Base-by-base conservation (phyloP, 1,140 invertebrate genomes). In the Hycleus phaleratus region DNA sequence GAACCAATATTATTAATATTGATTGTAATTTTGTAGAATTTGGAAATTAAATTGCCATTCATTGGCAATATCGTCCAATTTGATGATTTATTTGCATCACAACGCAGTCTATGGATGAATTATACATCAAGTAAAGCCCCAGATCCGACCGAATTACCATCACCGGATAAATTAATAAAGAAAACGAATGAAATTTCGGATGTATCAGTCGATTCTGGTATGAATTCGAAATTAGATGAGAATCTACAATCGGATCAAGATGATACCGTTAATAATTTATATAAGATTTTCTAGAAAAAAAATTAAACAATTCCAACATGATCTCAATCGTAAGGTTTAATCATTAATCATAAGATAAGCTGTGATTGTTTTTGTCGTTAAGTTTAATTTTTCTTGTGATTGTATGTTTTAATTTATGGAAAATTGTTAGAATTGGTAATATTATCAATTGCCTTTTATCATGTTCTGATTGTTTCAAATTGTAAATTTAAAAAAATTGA, bases 131-230 rank as follows among this genome's bases (percentile, higher is more conserved):
- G 45, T 32, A 43, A 58, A 11, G 48, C 70, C 7, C 67, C 72
- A 12, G 62, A 69, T 53, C 62, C 72, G 6, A 59, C 52, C 4
- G 69, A 71, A 50, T 49, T 73, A 45, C 72, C 72, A 9, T 52
- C 67, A 46, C 72, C 72, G 8, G 66, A 70, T 62, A 71, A 71
- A 57, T 48, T 73, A 39, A 60, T 71, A 26, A 45, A 53, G 38
- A 67, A 65, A 68, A 62, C 68, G 68, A 58, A 61, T 53, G 32
- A 32, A 7, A 53, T 62, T 40, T 56, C 49, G 32, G 71, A 72
- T 62, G 71, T 70, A 60, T 71, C 69, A 24, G 63, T 60, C 11
- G 71, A 72, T 63, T 72, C 71, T 38, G 71, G 71, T 32, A 64
- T 71, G 8, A 69, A 71, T 53, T 63, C 61, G 24, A 62, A 62